Evolutionary conservation across 2,797 vertebrate genomes (phyloP).

Genomic region (Sebastolobus altivelis): DNA sequence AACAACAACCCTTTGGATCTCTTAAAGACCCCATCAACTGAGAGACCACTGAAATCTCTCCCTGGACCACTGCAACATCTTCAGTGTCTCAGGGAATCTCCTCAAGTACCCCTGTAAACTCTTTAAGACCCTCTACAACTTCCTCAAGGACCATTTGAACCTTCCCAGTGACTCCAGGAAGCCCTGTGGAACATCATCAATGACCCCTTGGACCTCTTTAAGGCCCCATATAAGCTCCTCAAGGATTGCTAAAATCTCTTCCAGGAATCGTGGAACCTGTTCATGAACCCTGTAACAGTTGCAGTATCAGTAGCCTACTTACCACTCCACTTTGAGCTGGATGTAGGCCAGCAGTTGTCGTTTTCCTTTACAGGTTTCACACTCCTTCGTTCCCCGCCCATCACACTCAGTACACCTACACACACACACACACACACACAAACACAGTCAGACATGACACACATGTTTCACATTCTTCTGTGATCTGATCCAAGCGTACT

Average conservation of each 20-base stretch:
- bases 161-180: neutral
- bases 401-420: conserved; percentile 70
- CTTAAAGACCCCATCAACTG: too few relatives aligned
- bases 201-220: neutral
- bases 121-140: neutral
- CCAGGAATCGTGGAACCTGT: neutral
- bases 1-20: too few relatives aligned
- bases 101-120: neutral
- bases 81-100: neutral
- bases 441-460: conserved; percentile 11
- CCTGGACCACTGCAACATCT: neutral
- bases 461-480: neutral
- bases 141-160: neutral
- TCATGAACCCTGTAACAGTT: neutral
- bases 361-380: conserved; percentile 77
- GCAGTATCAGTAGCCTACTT: conserved; percentile 29
- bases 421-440: conserved; percentile 34
- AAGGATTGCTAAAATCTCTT: too few relatives aligned
- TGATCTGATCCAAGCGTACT: neutral
- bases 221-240: neutral
- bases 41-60: too few relatives aligned
- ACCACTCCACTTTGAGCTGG: conserved; percentile 83
- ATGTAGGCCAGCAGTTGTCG: conserved; percentile 78
- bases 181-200: neutral
- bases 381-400: conserved; percentile 36